phyloP scores from a whole-genome alignment of 2,888 invertebrate genomes.

The Cephus pygmeus region DNA sequence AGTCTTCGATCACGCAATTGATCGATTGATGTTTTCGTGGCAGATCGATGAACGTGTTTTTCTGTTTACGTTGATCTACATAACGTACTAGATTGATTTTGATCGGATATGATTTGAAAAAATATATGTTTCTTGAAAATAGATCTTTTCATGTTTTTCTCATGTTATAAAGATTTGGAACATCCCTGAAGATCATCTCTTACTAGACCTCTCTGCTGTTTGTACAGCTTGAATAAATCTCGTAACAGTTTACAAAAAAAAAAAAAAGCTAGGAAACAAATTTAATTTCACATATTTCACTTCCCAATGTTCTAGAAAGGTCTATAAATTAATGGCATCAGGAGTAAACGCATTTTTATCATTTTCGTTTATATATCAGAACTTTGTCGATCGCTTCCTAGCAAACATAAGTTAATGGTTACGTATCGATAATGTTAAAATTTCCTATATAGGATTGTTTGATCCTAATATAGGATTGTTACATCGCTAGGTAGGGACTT shows the following conservation, averaged over 20 bases:
- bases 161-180: neutral
- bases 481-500: neutral
- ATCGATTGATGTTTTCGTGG: neutral
- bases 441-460: neutral
- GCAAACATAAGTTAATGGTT: neutral
- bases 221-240: neutral
- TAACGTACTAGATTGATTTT: neutral
- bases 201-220: neutral
- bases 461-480: neutral
- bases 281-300: neutral
- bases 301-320: neutral
- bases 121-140: neutral
- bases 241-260: neutral
- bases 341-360: neutral
- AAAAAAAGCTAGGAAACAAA: neutral
- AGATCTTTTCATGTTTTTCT: neutral
- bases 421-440: neutral
- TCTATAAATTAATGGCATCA: neutral
- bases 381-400: neutral
- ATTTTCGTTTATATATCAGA: neutral
- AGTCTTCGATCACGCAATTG: neutral
- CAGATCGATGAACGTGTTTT: neutral
- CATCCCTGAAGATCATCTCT: neutral
- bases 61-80: neutral
- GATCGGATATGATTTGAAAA: neutral